phyloP scores from a whole-genome alignment of 2,797 vertebrate species.

The Hemibagrus guttatus region DNA sequence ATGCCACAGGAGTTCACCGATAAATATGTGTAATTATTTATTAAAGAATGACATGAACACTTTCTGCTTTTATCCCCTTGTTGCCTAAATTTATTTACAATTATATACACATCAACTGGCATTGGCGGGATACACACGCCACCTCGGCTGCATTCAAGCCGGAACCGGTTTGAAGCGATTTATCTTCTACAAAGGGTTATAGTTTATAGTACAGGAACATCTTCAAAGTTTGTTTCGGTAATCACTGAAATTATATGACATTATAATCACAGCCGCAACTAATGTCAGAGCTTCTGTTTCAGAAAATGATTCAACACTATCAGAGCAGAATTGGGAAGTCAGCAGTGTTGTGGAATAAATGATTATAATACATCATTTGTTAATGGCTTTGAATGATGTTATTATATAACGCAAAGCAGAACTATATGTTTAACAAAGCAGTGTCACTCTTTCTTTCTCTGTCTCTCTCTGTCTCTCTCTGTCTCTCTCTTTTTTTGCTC shows the following conservation, averaged over 20 bases:
- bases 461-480: conserved; percentile 11
- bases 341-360: neutral
- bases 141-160: too few relatives aligned
- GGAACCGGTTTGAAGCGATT: too few relatives aligned
- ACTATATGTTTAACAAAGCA: neutral
- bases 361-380: neutral
- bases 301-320: neutral
- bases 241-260: too few relatives aligned
- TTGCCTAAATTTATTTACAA: too few relatives aligned
- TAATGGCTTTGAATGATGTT: neutral
- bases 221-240: neutral
- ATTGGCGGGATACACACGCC: too few relatives aligned
- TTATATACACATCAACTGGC: too few relatives aligned
- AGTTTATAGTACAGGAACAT: neutral
- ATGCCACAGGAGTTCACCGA: neutral
- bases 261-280: neutral
- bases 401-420: neutral
- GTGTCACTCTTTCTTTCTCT: conserved; percentile 4
- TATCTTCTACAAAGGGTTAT: too few relatives aligned
- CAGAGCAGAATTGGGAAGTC: neutral
- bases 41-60: neutral
- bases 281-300: neutral
- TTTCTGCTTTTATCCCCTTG: too few relatives aligned
- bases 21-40: neutral
- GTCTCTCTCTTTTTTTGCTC: conserved; percentile 40